Evolutionary conservation across 2,888 invertebrate genomes (phyloP), one percentile per base, ranked within the genome.

Genomic region (Heliconius ethilla): DNA sequence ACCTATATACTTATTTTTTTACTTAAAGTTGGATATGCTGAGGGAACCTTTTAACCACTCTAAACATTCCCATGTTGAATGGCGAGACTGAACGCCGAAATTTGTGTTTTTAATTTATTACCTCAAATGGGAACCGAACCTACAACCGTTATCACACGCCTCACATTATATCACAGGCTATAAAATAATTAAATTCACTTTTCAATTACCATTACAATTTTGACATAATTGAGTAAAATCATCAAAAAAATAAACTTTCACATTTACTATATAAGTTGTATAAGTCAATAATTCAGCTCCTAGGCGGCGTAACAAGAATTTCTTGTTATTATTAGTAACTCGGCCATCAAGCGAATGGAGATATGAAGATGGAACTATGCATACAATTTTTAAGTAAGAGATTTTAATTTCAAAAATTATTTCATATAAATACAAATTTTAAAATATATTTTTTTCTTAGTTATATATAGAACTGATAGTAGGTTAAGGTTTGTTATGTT

Each of bases 321-420:
- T 69, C 69, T 40, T 45, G 69, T 67, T 40, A 69, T 69, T 69
- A 69, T 67, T 45, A 69, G 40, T 45, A 69, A 69, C 27, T 69
- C 40, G 40, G 69, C 45, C n/a, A 67, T 13, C 18, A 25, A 40
- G 40, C 25, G 25, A 51, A 51, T 51, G 18, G 18, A 25, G 25
- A 25, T 45, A 40, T 27, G 25, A 40, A 25, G 40, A 69, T 40
- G 40, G 25, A 69, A 40, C 25, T 40, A 15, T 69, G 15, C 40
- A 40, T 27, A 45, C 9, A 25, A 45, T 69, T 69, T 40, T 45
- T 37, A 67, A n/a, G 37, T 37, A 45, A 69, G 15, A 69, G n/a
- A 2, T n/a, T 37, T 40, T 13, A 1, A 69, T n/a, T 40, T 69
- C 15, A 67, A 37, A n/a, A n/a, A 13, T 0, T 33, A 33, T 33